Conservation (phyloP, 2,113 vertebrate genomes). For the Nannospalax galili region DNA sequence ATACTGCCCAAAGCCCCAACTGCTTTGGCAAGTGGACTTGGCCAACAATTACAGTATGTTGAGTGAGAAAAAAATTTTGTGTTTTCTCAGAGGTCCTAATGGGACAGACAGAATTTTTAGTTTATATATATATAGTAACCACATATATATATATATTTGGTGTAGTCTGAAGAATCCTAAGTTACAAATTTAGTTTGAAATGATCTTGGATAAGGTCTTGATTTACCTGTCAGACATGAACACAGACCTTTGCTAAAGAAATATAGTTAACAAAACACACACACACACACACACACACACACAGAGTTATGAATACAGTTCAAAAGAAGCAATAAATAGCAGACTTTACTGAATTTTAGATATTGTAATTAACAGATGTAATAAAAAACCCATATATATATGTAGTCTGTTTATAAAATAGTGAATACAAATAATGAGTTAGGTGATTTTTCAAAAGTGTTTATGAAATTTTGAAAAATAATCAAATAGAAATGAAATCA, state of each 20-base stretch:
- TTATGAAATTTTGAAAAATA: not conserved
- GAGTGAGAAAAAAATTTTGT: not conserved
- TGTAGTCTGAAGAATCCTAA: not conserved
- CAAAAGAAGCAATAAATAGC: not conserved
- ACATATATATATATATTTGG: not conserved
- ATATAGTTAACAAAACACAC: not conserved
- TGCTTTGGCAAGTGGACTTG: not conserved
- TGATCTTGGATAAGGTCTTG: not conserved
- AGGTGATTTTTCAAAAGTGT: not conserved
- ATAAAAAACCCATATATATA: not conserved
- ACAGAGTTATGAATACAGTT: not conserved
- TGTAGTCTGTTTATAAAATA: not conserved
- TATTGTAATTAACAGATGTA: not conserved
- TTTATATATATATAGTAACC: not conserved
- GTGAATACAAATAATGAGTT: not conserved
- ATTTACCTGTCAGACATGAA: not conserved
- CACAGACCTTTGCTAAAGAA: not conserved
- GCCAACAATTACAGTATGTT: not conserved
- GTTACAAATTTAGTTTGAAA: not conserved
- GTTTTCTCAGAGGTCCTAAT: not conserved
- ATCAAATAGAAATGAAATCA: not conserved
- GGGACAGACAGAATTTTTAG: not conserved
- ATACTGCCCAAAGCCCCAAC: accelerated
- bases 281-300: not conserved
- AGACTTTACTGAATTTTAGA: not conserved